These are phyloP conservation scores for Zeuzera pyrina DNA, from an alignment of 2,888 invertebrate species.

Conservation along the genomic window DNA sequence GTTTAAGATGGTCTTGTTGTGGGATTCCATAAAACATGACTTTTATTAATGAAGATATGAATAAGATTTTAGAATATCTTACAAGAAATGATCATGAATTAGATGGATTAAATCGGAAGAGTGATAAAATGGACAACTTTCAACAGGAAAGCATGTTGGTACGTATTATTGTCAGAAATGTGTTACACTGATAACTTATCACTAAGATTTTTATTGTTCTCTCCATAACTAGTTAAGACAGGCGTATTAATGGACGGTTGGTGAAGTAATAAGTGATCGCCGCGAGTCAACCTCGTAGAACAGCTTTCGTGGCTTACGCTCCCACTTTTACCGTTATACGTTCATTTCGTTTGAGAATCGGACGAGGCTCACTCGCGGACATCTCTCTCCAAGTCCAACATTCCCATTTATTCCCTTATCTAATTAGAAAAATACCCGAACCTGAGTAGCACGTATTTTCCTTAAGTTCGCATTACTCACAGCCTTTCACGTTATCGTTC, in stretches of 20 bases:
- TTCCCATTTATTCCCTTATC: slow-evolving; percentile 31
- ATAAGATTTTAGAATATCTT: slow-evolving; percentile 54
- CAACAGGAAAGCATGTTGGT: slow-evolving; percentile 52
- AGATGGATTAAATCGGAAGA: slow-evolving; percentile 30
- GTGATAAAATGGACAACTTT: slow-evolving; percentile 51
- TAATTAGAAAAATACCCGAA: slow-evolving; percentile 39
- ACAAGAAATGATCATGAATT: slow-evolving; percentile 46
- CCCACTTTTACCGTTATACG: slow-evolving; percentile 68
- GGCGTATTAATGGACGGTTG: slow-evolving; percentile 25
- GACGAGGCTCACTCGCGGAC: slow-evolving; percentile 46
- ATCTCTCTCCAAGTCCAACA: slow-evolving; percentile 19
- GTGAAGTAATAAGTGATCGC: slow-evolving; percentile 56
- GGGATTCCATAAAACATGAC: slow-evolving; percentile 40
- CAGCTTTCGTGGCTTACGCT: slow-evolving; percentile 63
- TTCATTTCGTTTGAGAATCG: slow-evolving; percentile 62
- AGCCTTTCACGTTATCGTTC: slow-evolving; percentile 22
- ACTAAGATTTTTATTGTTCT: slow-evolving; percentile 7
- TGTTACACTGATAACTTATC: slow-evolving; percentile 39
- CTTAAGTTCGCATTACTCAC: slow-evolving; percentile 23
- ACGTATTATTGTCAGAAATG: slow-evolving; percentile 26
- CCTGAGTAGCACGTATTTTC: slow-evolving; percentile 37
- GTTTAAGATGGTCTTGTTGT: slow-evolving; percentile 15
- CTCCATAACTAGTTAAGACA: background rate
- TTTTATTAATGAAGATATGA: slow-evolving; percentile 51
- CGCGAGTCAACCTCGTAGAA: slow-evolving; percentile 46